These are phyloP conservation scores for Phrynocephalus vlangalii DNA, from an alignment of 2,797 vertebrate genomes.

Conservation along the genomic window DNA sequence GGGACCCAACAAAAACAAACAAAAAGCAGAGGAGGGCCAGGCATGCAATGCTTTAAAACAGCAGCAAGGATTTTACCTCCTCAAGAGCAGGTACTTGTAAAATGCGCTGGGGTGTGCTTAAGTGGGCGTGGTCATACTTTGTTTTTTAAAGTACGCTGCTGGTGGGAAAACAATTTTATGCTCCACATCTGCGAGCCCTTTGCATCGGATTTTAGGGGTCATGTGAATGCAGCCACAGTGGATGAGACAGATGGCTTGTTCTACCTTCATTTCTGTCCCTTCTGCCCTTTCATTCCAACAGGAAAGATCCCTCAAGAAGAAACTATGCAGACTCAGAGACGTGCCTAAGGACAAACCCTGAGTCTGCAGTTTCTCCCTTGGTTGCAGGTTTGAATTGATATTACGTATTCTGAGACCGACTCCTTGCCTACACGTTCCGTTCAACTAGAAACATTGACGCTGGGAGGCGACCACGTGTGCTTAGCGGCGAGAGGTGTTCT, in stretches of 20 bases:
- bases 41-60: too few relatives aligned
- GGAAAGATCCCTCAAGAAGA: background rate
- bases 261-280: background rate
- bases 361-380: background rate
- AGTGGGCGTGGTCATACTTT: too few relatives aligned
- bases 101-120: too few relatives aligned
- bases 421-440: background rate
- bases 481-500: background rate
- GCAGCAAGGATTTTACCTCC: too few relatives aligned
- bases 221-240: too few relatives aligned
- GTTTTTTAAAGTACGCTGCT: too few relatives aligned
- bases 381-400: background rate
- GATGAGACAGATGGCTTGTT: background rate
- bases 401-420: background rate
- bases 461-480: background rate
- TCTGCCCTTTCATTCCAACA: background rate
- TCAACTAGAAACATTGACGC: background rate
- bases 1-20: too few relatives aligned
- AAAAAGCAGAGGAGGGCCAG: too few relatives aligned
- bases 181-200: too few relatives aligned
- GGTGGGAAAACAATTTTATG: too few relatives aligned
- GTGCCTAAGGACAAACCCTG: background rate
- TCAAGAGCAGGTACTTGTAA: too few relatives aligned
- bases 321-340: background rate
- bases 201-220: too few relatives aligned